These are phyloP conservation scores for Habropoda laboriosa DNA, from an alignment of 1,140 invertebrate species.

Conservation along the genomic window DNA sequence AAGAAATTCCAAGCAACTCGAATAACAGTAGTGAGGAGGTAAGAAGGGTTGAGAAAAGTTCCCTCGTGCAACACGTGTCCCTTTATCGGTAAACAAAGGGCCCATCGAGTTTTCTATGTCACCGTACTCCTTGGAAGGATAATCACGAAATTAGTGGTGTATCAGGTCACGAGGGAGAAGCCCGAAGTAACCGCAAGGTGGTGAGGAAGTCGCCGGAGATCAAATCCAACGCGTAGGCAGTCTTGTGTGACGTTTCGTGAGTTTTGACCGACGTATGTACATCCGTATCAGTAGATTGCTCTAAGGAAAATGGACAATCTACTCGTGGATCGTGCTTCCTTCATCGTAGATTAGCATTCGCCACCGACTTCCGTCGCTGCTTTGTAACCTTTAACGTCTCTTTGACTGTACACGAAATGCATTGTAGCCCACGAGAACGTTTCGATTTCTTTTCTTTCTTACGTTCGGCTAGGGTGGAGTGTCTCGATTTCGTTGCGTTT, in stretches of 20 bases:
- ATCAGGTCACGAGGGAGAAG: slow-evolving; percentile 49
- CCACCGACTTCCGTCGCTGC: slow-evolving; percentile 6
- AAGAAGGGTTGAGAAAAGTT: slow-evolving; percentile 11
- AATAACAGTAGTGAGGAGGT: no score
- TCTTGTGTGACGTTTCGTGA: slow-evolving; percentile 56
- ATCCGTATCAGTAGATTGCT: slow-evolving; percentile 47
- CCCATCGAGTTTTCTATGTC: slow-evolving; percentile 40
- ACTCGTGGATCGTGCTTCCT: slow-evolving; percentile 33
- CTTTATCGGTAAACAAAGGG: slow-evolving; percentile 15
- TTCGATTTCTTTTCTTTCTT: no score
- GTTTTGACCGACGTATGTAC: slow-evolving; percentile 30
- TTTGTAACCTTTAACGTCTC: background rate
- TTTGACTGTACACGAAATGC: background rate
- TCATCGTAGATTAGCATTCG: slow-evolving; percentile 4
- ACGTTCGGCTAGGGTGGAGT: no score
- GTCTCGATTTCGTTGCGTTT: no score
- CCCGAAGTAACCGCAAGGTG: slow-evolving; percentile 58
- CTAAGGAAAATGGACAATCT: slow-evolving; percentile 45
- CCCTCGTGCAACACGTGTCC: background rate
- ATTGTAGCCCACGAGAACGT: background rate
- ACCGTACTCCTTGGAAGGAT: slow-evolving; percentile 43
- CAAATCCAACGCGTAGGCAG: slow-evolving; percentile 53
- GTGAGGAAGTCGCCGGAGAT: slow-evolving; percentile 58
- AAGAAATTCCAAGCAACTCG: no score
- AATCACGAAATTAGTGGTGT: slow-evolving; percentile 66